Evolutionary conservation across 2,797 vertebrate genomes (phyloP).

Genomic region (Buceros bicornis): DNA sequence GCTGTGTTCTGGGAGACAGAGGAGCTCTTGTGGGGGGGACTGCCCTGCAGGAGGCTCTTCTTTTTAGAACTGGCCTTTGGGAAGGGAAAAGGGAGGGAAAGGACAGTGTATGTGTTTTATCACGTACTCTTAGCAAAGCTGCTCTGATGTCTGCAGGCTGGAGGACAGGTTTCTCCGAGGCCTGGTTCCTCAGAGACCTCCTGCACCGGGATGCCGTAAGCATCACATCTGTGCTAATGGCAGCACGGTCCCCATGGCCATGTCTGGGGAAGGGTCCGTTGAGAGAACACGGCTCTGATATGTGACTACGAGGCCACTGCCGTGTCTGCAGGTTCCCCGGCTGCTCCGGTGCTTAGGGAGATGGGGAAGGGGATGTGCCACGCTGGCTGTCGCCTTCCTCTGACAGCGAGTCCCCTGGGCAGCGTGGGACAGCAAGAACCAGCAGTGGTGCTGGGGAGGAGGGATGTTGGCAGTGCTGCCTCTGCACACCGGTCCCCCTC

Average conservation of each 20-base stretch:
- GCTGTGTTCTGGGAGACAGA: not conserved
- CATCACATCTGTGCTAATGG: not conserved
- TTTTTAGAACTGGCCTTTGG: not conserved
- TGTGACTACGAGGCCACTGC: rapidly evolving
- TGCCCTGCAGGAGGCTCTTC: not conserved
- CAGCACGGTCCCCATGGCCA: rapidly evolving
- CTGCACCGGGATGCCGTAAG: rapidly evolving
- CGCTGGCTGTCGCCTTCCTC: not conserved
- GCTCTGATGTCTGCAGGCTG: not conserved
- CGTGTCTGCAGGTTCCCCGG: rapidly evolving
- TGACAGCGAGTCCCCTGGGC: not conserved
- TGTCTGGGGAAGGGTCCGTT: rapidly evolving
- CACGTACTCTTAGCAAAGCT: not conserved
- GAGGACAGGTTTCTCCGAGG: not conserved
- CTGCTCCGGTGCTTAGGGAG: not conserved
- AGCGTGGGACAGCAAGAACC: not conserved
- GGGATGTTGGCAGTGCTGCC: not conserved
- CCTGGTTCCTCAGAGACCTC: rapidly evolving
- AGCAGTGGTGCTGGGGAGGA: not conserved
- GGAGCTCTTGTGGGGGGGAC: not conserved
- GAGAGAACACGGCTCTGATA: rapidly evolving
- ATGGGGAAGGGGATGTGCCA: rapidly evolving
- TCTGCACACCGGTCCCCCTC: not conserved
- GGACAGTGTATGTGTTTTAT: not conserved
- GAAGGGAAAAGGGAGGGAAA: not conserved